Evolutionary conservation across 1,140 invertebrate species (phyloP).

Genomic region (Lerema accius): DNA sequence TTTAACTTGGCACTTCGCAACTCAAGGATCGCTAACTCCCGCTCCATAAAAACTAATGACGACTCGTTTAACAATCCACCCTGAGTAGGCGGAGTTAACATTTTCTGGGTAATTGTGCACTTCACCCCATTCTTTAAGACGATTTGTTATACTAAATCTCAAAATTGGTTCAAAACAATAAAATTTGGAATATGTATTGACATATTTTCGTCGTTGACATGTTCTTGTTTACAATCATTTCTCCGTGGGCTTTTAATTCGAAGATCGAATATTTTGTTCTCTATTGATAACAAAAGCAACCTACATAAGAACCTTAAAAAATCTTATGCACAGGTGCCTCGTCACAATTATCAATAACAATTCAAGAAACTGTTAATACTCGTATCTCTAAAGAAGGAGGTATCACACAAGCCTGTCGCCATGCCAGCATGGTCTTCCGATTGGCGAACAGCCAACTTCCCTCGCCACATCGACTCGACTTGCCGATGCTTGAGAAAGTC

Average conservation of each 20-base stretch:
- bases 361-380: too few relatives aligned
- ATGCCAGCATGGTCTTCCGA: slow-evolving; percentile 68
- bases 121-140: slow-evolving; percentile 32
- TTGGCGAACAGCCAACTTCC: slow-evolving; percentile 63
- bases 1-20: slow-evolving; percentile 46
- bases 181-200: too few relatives aligned
- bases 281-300: too few relatives aligned
- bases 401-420: slow-evolving; percentile 66
- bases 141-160: slow-evolving; percentile 23
- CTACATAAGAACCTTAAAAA: too few relatives aligned
- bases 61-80: slow-evolving; percentile 44
- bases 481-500: slow-evolving; percentile 12
- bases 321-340: too few relatives aligned
- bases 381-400: too few relatives aligned
- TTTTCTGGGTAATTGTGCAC: slow-evolving; percentile 38
- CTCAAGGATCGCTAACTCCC: slow-evolving; percentile 45
- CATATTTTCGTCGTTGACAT: too few relatives aligned
- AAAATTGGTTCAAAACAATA: slow-evolving; percentile 26
- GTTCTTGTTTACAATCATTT: too few relatives aligned
- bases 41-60: slow-evolving; percentile 66
- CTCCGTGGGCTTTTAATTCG: too few relatives aligned
- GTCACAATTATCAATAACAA: too few relatives aligned
- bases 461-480: slow-evolving; percentile 35
- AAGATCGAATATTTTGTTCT: too few relatives aligned
- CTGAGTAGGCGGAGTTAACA: slow-evolving; percentile 33